Base-by-base conservation (phyloP, 1,140 invertebrate species). In the Oryctes rhinoceros region DNA sequence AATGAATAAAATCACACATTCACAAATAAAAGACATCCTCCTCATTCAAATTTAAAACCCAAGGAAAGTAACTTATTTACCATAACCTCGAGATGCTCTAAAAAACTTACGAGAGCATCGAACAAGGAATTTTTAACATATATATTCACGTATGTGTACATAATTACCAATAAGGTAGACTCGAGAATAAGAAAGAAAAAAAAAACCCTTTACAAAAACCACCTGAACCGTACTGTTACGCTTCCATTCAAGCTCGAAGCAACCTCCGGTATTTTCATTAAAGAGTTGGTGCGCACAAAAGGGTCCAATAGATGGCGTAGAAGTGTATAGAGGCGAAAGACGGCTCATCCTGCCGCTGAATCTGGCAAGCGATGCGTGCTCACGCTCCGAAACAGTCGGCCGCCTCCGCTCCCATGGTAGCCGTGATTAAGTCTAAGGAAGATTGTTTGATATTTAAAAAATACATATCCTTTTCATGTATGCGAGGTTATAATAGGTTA, bases 81-180 rank as follows among this genome's bases (percentile, higher is more conserved):
- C 15, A 59, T 18, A n/a, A 59, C 15, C 3, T 59, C 53, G 53
- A 59, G 13, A 18, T 15, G 53, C 18, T 18, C 53, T 59, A 59
- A n/a, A 59, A 59, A 59, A n/a, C 53, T 59, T 7, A 59, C 53
- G 15, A 18, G 53, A 59, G 39, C 39, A 44, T 44, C 5, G 5
- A 44, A 18, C 18, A 59, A 59, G 6, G 7, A 59, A 59, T 59
- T 59, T 18, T 59, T 59, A 6, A 59, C 11, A 59, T 15, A 7
- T 59, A 44, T 44, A 44, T 10, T 44, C 39, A 44, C 5, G 9
- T 44, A 44, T 18, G n/a, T 44, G 9, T 44, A 44, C 18, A 59
- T 59, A 59, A 59, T 59, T 59, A 59, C 18, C 53, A 59, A 59
- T 59, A 59, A n/a, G 53, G n/a, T n/a, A 59, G 53, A 59, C 53